Evolutionary conservation across 1,140 invertebrate species (phyloP).

Genomic region (Probaryconus sp.): DNA sequence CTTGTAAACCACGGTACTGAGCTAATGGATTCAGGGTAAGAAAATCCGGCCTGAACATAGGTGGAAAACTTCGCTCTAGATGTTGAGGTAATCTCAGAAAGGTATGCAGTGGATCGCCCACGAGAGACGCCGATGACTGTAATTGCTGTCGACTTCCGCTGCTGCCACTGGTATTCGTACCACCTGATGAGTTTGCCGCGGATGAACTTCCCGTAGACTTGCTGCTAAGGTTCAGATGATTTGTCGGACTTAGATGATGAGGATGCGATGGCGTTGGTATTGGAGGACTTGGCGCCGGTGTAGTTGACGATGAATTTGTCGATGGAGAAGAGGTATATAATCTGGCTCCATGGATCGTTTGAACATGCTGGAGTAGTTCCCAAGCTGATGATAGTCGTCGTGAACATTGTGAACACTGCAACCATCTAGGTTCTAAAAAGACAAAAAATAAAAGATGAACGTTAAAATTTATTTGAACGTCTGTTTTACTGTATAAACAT

Average conservation of each 20-base stretch:
- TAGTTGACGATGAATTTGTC: constrained; percentile 74
- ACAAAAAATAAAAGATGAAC: constrained; percentile 80
- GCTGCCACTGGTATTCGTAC: constrained; percentile 69
- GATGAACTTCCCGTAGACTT: constrained; percentile 76
- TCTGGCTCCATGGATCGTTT: constrained; percentile 94
- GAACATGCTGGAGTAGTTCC: constrained; percentile 95
- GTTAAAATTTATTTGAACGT: neutral
- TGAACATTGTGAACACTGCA: constrained; percentile 96
- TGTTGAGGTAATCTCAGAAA: constrained; percentile 75
- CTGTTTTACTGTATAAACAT: too few relatives aligned
- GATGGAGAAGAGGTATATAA: constrained; percentile 88
- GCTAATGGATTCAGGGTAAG: constrained; percentile 76
- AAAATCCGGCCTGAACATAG: constrained; percentile 77
- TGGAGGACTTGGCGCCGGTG: constrained; percentile 75
- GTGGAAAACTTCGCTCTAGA: constrained; percentile 75
- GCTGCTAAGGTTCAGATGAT: constrained; percentile 75
- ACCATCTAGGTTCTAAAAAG: constrained; percentile 96
- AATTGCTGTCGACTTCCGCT: constrained; percentile 74
- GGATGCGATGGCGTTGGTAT: constrained; percentile 73
- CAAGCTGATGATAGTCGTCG: constrained; percentile 93
- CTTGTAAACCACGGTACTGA: constrained; percentile 76
- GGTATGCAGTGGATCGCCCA: constrained; percentile 79
- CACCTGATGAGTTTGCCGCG: constrained; percentile 71
- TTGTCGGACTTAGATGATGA: constrained; percentile 75
- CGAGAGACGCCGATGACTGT: constrained; percentile 78